Evolutionary conservation across 2,113 vertebrate genomes (phyloP).

Genomic region (Cyanocitta stelleri): DNA sequence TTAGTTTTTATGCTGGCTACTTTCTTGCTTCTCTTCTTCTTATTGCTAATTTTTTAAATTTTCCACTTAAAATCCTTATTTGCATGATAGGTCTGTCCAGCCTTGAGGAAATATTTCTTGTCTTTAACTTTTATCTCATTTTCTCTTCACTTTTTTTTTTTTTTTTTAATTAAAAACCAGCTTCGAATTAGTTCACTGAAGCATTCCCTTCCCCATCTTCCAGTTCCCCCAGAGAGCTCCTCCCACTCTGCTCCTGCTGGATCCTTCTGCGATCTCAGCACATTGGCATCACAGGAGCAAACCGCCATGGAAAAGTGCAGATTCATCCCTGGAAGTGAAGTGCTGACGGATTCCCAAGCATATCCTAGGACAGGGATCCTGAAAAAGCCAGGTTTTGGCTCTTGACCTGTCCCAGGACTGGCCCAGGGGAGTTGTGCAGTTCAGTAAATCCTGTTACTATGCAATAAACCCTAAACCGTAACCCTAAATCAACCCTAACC

Average conservation of each 20-base stretch:
- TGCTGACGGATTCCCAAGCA: neutral
- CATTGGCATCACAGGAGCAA: neutral
- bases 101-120: slow-evolving; percentile 67
- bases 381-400: neutral
- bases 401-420: neutral
- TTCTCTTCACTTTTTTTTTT: neutral
- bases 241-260: neutral
- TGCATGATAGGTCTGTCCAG: slow-evolving; percentile 54
- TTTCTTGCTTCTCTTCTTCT: slow-evolving; percentile 2
- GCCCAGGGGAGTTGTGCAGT: neutral
- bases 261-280: neutral
- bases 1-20: neutral
- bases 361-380: neutral
- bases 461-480: neutral
- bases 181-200: slow-evolving; percentile 26
- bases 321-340: neutral
- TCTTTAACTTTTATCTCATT: slow-evolving; percentile 72
- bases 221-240: neutral
- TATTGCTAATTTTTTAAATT: slow-evolving; percentile 45
- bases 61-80: slow-evolving; percentile 66
- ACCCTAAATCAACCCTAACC: neutral
- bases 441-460: neutral
- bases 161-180: slow-evolving; percentile 10
- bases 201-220: neutral
- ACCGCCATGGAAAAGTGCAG: neutral